Conservation (phyloP, 2,113 vertebrate species). For the Pan troglodytes region NHGRI_mPanTro3-v2.1_pri NC_072403.2:172489001-172489500, state of each 20-base stretch:
- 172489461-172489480: neutral
- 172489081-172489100: neutral
- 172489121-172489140: neutral
- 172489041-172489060: neutral
- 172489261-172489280: neutral
- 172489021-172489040: rapidly evolving
- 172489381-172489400: neutral
- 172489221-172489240: neutral
- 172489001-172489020: rapidly evolving
- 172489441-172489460: neutral
- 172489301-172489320: neutral
- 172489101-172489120: neutral
- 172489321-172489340: neutral
- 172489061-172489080: neutral
- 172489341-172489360: rapidly evolving
- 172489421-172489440: neutral
- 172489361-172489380: neutral
- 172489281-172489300: neutral
- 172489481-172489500: neutral
- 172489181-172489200: neutral
- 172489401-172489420: neutral
- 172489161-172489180: neutral
- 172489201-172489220: neutral
- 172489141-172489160: neutral
- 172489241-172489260: neutral